phyloP scores from a whole-genome alignment of 30 jellyfish, hydroid and myxozoan genomes.

The Sanderia malayensis region DNA sequence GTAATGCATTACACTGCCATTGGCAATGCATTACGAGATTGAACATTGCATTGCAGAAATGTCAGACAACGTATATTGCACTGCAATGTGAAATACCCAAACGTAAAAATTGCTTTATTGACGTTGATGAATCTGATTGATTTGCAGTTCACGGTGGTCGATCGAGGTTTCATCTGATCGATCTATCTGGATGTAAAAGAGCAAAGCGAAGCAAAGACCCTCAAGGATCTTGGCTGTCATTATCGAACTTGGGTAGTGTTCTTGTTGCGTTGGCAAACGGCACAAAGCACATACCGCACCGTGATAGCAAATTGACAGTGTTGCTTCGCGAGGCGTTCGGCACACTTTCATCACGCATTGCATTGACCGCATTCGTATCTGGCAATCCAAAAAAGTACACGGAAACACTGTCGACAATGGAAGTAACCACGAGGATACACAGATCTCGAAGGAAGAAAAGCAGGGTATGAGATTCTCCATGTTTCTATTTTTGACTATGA shows the following conservation, averaged over 20 bases:
- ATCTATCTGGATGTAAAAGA: slow-evolving; percentile 90
- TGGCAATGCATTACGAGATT: too few relatives aligned
- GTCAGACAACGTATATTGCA: too few relatives aligned
- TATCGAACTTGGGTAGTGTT: slow-evolving; percentile 86
- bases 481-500: neutral
- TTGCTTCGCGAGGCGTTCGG: slow-evolving; percentile 92
- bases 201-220: slow-evolving; percentile 54
- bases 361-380: slow-evolving; percentile 76
- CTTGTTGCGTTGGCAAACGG: slow-evolving; percentile 91
- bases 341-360: slow-evolving; percentile 78
- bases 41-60: too few relatives aligned
- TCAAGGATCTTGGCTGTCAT: slow-evolving; percentile 78
- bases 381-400: slow-evolving; percentile 80
- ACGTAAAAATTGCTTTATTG: too few relatives aligned
- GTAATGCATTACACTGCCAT: too few relatives aligned
- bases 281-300: slow-evolving; percentile 91
- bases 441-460: slow-evolving; percentile 84
- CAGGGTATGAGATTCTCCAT: slow-evolving; percentile 46
- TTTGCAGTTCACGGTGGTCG: slow-evolving; percentile 96
- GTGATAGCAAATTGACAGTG: slow-evolving; percentile 81
- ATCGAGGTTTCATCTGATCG: slow-evolving; percentile 83
- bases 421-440: slow-evolving; percentile 83
- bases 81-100: too few relatives aligned
- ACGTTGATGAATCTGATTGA: too few relatives aligned
- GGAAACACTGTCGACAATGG: slow-evolving; percentile 80